Evolutionary conservation across 1,140 invertebrate species (phyloP), one percentile per base, ranked within the genome.

Genomic region (Parapsyche elsis): DNA sequence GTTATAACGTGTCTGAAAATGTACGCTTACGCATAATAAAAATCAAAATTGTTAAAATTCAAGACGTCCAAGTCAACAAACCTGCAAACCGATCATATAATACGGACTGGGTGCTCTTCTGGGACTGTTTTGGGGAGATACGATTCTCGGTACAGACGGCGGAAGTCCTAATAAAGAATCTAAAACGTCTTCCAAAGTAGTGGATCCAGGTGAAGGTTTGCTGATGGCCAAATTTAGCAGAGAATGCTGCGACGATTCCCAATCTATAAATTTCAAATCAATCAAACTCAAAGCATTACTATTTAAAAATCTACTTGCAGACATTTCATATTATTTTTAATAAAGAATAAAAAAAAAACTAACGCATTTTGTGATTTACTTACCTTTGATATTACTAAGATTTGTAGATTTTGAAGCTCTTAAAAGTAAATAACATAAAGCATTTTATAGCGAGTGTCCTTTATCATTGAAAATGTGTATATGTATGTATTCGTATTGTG

Each of bases 181-280:
- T 86, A 98, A 90, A 75, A 97, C 96, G 90, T 98, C 96, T 90
- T 97, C 96, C 86, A 98, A 90, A 61, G 95, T 97, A 67, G 95
- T 95, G 79, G 94, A 94, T 84, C 92, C 92, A 70, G 94, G 93
- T 84, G 94, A 95, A 24, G 90, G 90, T 73, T 86, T 84, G 30
- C 85, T 86, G 7, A 80, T 71, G 74, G 87, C 87, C 81, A 88
- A 84, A 83, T 87, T 88, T 81, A 89, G 80, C n/a, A 88, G 86
- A 30, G 82, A 83, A 24, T 78, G 77, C 74, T 83, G 73, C 9
- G 82, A 71, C 10, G 67, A 74, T 76, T 81, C 73, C 82, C 82
- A 83, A 57, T 83, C 82, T 83, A 80, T 23, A 70, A 71, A 64
- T 64, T 38, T 64, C 12, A 67, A 38, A 38, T 38, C 1, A 38